Evolutionary conservation across 2,888 invertebrate species (phyloP), one percentile per base, ranked within the genome.

Genomic region (Heliconius ethilla): DNA sequence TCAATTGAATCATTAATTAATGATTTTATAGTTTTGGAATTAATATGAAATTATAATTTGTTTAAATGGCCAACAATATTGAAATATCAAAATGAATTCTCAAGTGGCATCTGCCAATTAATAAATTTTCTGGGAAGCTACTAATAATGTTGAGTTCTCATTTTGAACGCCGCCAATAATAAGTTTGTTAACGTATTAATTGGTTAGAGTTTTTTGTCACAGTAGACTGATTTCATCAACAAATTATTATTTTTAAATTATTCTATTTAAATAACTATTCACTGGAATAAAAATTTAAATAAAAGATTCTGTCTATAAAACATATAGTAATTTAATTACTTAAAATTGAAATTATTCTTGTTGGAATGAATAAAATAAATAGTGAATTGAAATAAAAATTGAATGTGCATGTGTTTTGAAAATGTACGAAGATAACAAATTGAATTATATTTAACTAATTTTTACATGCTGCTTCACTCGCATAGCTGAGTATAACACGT

Each of bases 141-240:
- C 59, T 72, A 59, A 55, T 72, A 59, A 59, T 72, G 59, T 72
- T 33, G 72, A 59, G n/a, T 15, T 72, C 59, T 59, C 37, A 15
- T 59, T 59, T 33, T 59, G 59, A 59, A 72, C 15, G 59, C 72
- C 55, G 59, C 72, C 59, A 72, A 72, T 72, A 59, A 72, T 59
- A 37, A 72, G 59, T 72, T 59, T 59, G 72, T 72, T 72, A 55
- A 33, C 33, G 55, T 33, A 72, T 72, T 72, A 59, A 72, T 72
- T 72, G 59, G 59, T 72, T 37, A 4, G 25, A n/a, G 11, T 66
- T 59, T 70, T 77, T 73, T 33, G 11, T 18, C n/a, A 66, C 11
- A 29, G 15, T 37, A 37, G 37, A 33, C 15, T 25, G 33, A 72
- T 72, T 72, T 33, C 7, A 25, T 59, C 4, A 59, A 33, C 7